These are phyloP conservation scores for Cyclopterus lumpus DNA, from an alignment of 2,797 vertebrate genomes.

Conservation along the genomic window DNA sequence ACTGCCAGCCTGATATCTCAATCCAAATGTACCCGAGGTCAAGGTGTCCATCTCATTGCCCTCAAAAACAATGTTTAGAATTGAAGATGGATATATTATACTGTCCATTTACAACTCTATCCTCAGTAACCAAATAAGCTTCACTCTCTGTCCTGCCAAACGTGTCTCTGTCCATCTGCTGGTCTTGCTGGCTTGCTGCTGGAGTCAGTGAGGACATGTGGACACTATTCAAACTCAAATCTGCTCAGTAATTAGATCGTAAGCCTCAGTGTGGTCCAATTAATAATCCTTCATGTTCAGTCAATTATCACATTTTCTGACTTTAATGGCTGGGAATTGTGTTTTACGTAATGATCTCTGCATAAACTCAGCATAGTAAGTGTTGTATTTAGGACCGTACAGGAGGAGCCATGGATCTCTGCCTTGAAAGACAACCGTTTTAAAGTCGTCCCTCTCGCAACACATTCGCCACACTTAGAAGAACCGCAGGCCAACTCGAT, in stretches of 20 bases:
- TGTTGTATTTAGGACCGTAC: not conserved
- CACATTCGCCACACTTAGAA: not conserved
- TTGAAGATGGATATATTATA: slow-evolving; percentile 6
- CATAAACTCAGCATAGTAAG: slow-evolving; percentile 14
- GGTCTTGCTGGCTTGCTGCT: not conserved
- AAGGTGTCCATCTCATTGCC: not conserved
- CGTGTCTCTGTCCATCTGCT: slow-evolving; percentile 10
- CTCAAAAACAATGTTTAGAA: not conserved
- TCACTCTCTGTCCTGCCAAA: slow-evolving; percentile 34
- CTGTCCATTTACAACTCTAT: slow-evolving; percentile 9
- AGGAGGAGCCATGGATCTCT: not conserved
- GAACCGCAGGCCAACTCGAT: not conserved
- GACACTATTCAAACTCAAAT: slow-evolving; percentile 24
- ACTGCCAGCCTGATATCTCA: slow-evolving; percentile 29
- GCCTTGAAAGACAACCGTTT: not conserved
- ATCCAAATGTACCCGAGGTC: slow-evolving; percentile 12
- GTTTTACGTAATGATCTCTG: slow-evolving; percentile 16
- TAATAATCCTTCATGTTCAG: slow-evolving; percentile 28
- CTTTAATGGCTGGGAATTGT: slow-evolving; percentile 34
- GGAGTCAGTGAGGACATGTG: not conserved
- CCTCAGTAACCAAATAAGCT: slow-evolving; percentile 21
- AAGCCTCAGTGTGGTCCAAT: slow-evolving; percentile 26
- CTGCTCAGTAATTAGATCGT: slow-evolving; percentile 30
- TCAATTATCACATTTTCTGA: slow-evolving; percentile 42
- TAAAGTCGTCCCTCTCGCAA: not conserved